Evolutionary conservation across 1,140 invertebrate species (phyloP).

Genomic region (Archivesica marissinica): DNA sequence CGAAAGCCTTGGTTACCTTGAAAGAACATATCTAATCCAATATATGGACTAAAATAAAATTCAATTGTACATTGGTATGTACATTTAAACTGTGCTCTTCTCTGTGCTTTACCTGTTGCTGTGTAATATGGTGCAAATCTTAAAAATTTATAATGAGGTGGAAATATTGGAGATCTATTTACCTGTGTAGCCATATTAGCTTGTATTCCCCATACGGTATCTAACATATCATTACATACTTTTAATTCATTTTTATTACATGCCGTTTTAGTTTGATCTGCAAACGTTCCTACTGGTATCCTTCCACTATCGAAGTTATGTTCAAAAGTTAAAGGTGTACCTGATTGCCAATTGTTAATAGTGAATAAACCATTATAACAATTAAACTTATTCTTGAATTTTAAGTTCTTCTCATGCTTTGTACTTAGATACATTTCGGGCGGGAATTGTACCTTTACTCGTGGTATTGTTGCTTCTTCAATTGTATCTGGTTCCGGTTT

Average conservation of each 20-base stretch:
- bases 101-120: not conserved
- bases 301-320: not conserved
- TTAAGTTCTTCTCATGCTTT: not conserved
- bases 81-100: slow-evolving; percentile 6
- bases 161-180: slow-evolving; percentile 13
- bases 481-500: not conserved
- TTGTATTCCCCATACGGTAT: slow-evolving; percentile 22
- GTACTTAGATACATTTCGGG: slow-evolving; percentile 6
- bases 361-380: not conserved
- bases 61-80: slow-evolving; percentile 13
- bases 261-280: not conserved
- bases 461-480: not conserved
- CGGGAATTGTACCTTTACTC: not conserved
- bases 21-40: not conserved
- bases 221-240: not conserved
- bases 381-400: not conserved
- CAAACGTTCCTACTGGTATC: not conserved
- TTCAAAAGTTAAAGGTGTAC: not conserved
- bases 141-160: not conserved
- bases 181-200: slow-evolving; percentile 31
- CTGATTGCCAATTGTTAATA: not conserved
- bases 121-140: slow-evolving; percentile 18
- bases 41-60: not conserved
- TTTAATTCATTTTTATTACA: not conserved
- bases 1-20: not conserved